phyloP scores from a whole-genome alignment of 2,797 vertebrate species.

The Takifugu ocellatus region DNA sequence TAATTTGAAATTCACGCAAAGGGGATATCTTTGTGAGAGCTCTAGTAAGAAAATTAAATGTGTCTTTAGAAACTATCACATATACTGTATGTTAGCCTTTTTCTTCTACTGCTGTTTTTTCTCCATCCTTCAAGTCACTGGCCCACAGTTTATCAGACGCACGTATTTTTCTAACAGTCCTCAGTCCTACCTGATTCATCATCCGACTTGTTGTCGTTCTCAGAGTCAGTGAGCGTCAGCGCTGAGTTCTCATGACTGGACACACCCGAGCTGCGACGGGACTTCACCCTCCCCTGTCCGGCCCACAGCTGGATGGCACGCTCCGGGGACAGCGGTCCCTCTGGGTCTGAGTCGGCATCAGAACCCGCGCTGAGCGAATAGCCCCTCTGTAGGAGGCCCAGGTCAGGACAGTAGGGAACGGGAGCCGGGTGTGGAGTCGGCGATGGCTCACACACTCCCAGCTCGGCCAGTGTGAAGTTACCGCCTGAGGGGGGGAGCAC shows the following conservation, averaged over 20 bases:
- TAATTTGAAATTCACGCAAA: slow-evolving; percentile 29
- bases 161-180: not conserved
- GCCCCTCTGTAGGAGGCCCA: slow-evolving; percentile 88
- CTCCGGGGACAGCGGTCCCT: slow-evolving; percentile 89
- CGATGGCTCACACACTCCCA: slow-evolving; percentile 88
- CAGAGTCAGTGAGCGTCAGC: slow-evolving; percentile 92
- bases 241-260: slow-evolving; percentile 94
- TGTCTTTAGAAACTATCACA: not conserved
- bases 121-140: not conserved
- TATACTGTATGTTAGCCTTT: not conserved
- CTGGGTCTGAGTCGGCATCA: slow-evolving; percentile 88
- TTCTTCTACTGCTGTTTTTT: no score
- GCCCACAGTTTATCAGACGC: not conserved
- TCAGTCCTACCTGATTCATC: slow-evolving; percentile 88
- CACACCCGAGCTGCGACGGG: slow-evolving; percentile 88
- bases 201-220: slow-evolving; percentile 94
- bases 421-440: slow-evolving; percentile 74
- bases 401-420: slow-evolving; percentile 87
- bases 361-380: slow-evolving; percentile 87
- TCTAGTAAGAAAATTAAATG: slow-evolving; percentile 20
- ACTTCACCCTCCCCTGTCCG: slow-evolving; percentile 84
- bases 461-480: slow-evolving; percentile 91
- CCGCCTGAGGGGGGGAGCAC: slow-evolving; percentile 56
- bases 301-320: slow-evolving; percentile 91
- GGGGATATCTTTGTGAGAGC: slow-evolving; percentile 22